Evolutionary conservation across 2,113 vertebrate genomes (phyloP), one percentile per base, ranked within the genome.

Genomic region (Misgurnus mizolepis): DNA sequence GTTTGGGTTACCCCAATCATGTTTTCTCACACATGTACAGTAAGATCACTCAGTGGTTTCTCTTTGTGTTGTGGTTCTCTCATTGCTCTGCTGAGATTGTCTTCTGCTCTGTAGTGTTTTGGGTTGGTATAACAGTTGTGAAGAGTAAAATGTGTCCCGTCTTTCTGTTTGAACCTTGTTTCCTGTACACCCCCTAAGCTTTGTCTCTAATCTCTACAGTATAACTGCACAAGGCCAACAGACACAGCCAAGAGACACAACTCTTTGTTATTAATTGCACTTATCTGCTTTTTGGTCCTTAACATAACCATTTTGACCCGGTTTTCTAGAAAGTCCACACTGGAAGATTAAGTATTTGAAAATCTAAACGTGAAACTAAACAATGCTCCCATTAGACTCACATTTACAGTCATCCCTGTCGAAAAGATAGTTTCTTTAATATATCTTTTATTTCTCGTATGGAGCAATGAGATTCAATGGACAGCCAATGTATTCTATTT

Each of bases 141-240:
- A 76, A 22, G 64, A 82, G 80, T 58, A 81, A 83, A 39, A 80
- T 78, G 87, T 88, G 85, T 85, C 85, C 84, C 67, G 81, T 85
- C 87, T 88, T 85, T 88, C 85, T 82, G 85, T 84, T 86, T 76
- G 75, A 17, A 12, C 62, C 88, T 89, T 85, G 85, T 89, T 92
- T 93, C 91, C 91, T 91, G 91, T 89, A 85, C 70, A 58, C 86
- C 85, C 82, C 88, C 84, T 86, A 87, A 82, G 84, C 85, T 60
- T 85, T 77, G 84, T 14, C 85, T 87, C 80, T 91, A 90, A 90
- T 92, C 89, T 88, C 79, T 49, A 64, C 22, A 15, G 12, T 73
- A 10, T 39, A 8, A 73, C 70, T 39, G 49, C 49, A n/a, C 18
- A 70, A 49, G 49, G 39, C 4, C 8, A 3, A 27, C 0, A 15